These are phyloP conservation scores for Hucho hucho DNA, from an alignment of 2,113 vertebrate species.

Conservation along the genomic window DNA sequence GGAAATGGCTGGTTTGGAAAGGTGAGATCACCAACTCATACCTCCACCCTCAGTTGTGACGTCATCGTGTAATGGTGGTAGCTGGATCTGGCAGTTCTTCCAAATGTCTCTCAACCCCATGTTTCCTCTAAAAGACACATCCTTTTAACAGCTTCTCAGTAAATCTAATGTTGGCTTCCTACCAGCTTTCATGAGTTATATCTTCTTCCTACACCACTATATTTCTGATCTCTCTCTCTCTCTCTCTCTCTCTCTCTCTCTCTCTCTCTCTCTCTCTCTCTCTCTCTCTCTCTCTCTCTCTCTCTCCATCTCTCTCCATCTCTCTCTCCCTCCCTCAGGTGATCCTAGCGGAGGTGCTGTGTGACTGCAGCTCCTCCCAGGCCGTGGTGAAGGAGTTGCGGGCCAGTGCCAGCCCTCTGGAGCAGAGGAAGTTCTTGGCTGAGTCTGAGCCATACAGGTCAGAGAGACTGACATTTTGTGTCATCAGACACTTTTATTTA, in stretches of 20 bases:
- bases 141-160: not conserved
- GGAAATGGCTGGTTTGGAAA: slow-evolving; percentile 94
- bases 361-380: slow-evolving; percentile 87
- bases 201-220: not conserved
- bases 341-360: slow-evolving; percentile 88
- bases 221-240: not conserved
- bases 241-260: not conserved
- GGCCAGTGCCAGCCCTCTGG: slow-evolving; percentile 83
- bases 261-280: not conserved
- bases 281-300: slow-evolving; percentile 15
- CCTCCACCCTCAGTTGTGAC: not conserved
- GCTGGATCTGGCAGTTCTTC: not conserved
- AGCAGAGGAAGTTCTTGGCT: slow-evolving; percentile 89
- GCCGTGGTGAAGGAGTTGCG: slow-evolving; percentile 92
- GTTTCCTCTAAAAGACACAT: slow-evolving; percentile 3
- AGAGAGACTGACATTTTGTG: slow-evolving; percentile 31
- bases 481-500: not conserved
- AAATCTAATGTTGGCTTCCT: slow-evolving; percentile 12
- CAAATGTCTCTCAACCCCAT: not conserved
- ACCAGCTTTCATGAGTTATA: slow-evolving; percentile 25
- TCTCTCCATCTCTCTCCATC: too few species aligned
- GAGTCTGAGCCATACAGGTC: slow-evolving; percentile 91
- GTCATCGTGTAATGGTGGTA: not conserved
- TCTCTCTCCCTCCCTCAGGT: slow-evolving; percentile 70
- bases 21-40: slow-evolving; percentile 60